Evolutionary conservation across 2,888 invertebrate species (phyloP), one percentile per base, ranked within the genome.

Genomic region (Rhyacophila evoluta): DNA sequence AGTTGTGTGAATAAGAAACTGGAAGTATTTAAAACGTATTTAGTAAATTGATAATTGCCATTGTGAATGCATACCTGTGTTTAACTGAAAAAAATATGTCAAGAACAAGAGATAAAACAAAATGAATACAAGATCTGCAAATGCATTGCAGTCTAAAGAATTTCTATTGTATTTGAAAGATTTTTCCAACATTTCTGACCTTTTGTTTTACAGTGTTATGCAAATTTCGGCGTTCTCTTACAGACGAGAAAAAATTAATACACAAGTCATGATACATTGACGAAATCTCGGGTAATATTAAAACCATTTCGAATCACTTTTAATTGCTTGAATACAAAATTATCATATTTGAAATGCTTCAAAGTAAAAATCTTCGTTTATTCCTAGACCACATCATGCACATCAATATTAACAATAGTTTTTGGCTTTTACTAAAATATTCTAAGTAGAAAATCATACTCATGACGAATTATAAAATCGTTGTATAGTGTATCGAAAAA

Each of bases 211-310:
- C 15, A 10, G 10, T 55, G 19, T 55, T 55, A 55, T 55, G 55
- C 19, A 55, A 55, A 55, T 55, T 25, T 55, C 19, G 19, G 55
- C 55, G 55, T 55, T 55, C 55, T 55, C 55, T 55, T 55, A 19
- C 19, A 0, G 19, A 19, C 25, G 5, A 33, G 29, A 15, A 55
- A 55, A 55, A 55, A 55, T 19, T 55, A 19, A 12, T 25, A 25
- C 55, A 25, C 15, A 55, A 55, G 15, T 19, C 15, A 55, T 55
- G 55, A 55, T 55, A 55, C 15, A 55, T 55, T 8, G 55, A 19
- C 10, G 55, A 55, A 55, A 55, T 19, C 10, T 8, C 19, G 55
- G 19, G 55, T 25, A 8, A 55, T 55, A 19, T 12, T 55, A 25
- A 55, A 19, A 25, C 55, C 55, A 10, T 55, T 55, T 15, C 25